These are phyloP conservation scores for Bimastos eiseni DNA, from an alignment of 2,888 invertebrate genomes.

Conservation along the genomic window DNA sequence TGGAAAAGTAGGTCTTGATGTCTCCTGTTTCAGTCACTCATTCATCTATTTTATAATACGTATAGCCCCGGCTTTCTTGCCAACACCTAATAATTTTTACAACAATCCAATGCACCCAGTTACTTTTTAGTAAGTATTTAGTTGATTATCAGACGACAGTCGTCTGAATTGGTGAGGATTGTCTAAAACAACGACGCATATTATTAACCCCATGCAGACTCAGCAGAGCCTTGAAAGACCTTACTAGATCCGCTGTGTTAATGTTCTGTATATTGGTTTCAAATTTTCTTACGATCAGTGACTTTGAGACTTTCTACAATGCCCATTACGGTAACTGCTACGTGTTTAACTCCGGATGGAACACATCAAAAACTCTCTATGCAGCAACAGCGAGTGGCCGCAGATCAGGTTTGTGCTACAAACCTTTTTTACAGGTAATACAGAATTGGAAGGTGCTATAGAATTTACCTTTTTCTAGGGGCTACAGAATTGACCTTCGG, in stretches of 20 bases:
- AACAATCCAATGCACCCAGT: too few relatives aligned
- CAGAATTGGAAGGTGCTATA: too few relatives aligned
- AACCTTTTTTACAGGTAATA: too few relatives aligned
- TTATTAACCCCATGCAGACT: not conserved
- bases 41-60: too few relatives aligned
- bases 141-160: not conserved
- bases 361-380: slow-evolving; percentile 14
- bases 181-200: not conserved
- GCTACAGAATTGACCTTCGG: not conserved
- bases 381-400: not conserved
- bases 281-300: slow-evolving; percentile 22
- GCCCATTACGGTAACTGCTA: slow-evolving; percentile 39
- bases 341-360: slow-evolving; percentile 41
- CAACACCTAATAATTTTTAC: too few relatives aligned
- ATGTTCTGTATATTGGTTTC: not conserved
- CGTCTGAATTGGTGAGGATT: not conserved
- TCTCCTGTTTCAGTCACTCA: too few relatives aligned
- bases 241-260: not conserved
- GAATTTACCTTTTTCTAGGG: too few relatives aligned
- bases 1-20: too few relatives aligned
- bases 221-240: not conserved
- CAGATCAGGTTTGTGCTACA: not conserved
- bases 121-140: not conserved
- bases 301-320: slow-evolving; percentile 39
- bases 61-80: too few relatives aligned